Base-by-base conservation (phyloP, 2,888 invertebrate genomes). In the Phragmatobia fuliginosa region DNA sequence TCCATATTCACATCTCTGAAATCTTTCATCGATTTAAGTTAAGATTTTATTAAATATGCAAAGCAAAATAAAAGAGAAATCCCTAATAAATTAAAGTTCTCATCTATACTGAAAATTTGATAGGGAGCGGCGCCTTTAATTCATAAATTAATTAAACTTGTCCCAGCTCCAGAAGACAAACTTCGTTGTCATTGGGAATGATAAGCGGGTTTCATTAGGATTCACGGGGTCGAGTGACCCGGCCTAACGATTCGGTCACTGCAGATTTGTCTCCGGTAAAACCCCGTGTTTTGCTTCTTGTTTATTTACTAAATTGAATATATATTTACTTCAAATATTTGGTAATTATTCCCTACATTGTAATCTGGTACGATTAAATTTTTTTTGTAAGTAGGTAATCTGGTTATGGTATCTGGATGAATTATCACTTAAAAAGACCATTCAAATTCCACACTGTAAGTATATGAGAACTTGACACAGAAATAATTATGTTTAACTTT, bases 131-230 rank as follows among this genome's bases (percentile, higher is more conserved):
- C 84, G 85, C 84, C 85, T 90, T 91, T 88, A 92, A 92, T 92
- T 92, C 89, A 90, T 92, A 93, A 94, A 93, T 92, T 92, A 94
- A 94, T 94, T 94, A 92, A 93, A 92, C 84, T 91, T 86, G 80
- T 75, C 76, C 83, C 78, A 76, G 85, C 77, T 84, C 70, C 52
- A 31, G 74, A 81, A 85, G 78, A 82, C 88, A 84, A 89, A 90
- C 85, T 89, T 86, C 76, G 83, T 83, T 86, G 89, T 89, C 89
- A 90, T 90, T 88, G 84, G 85, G 91, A 91, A 94, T 93, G 92
- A 94, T 92, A 92, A 93, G 92, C 90, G 89, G 88, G 87, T 79
- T 87, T 89, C 89, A 88, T 91, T 92, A 87, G 89, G 87, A 90
- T 90, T 88, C 91, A 85, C 75, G 76, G 81, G 76, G 83, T 66